Evolutionary conservation across 2,113 vertebrate species (phyloP).

Genomic region (Percina caprodes): DNA sequence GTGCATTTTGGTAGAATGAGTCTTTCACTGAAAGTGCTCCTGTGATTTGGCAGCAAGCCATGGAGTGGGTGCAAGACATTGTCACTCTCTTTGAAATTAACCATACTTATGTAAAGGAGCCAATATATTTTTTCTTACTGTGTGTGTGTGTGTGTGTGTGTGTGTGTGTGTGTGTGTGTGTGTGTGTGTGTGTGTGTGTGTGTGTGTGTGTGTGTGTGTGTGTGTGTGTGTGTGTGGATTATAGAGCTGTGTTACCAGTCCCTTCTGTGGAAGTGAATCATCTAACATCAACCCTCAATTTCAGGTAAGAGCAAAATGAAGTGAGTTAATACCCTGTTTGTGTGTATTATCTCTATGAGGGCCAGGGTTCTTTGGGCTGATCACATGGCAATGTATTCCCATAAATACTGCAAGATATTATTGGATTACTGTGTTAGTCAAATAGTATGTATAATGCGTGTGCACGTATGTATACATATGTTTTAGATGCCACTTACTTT

Average conservation of each 20-base stretch:
- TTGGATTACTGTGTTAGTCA: background rate
- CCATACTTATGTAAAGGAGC: background rate
- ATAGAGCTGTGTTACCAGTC: constrained; percentile 13
- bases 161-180: no score
- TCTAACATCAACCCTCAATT: background rate
- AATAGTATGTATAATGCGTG: no score
- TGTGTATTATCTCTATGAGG: background rate
- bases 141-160: no score
- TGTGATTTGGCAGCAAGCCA: no score
- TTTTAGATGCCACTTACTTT: background rate
- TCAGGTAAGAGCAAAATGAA: constrained; percentile 48
- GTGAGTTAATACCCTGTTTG: background rate
- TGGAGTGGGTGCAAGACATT: no score
- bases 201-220: background rate
- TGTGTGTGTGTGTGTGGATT: background rate
- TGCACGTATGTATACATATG: no score
- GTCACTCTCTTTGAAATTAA: background rate
- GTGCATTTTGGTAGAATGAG: no score
- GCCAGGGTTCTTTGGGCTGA: background rate
- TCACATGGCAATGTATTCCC: background rate
- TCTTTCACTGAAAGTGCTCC: no score
- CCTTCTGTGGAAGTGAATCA: constrained; percentile 4
- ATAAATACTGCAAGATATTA: background rate
- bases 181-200: background rate
- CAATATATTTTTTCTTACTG: constrained; percentile 16